Evolutionary conservation across 2,888 invertebrate genomes (phyloP).

Genomic region (Stenichneumon culpator): DNA sequence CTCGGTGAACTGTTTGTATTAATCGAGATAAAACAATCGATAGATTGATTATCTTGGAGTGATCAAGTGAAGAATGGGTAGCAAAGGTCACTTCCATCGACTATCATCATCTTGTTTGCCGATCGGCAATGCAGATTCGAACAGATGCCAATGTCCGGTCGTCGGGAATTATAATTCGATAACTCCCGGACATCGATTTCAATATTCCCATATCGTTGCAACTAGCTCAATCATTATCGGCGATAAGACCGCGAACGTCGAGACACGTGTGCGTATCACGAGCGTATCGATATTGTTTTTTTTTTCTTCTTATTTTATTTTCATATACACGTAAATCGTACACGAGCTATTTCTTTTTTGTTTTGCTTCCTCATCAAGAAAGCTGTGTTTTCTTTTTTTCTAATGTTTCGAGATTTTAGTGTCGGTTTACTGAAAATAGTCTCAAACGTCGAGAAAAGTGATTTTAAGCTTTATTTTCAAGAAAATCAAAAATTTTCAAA

Average conservation of each 20-base stretch:
- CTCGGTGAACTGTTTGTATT: neutral
- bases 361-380: too few relatives aligned
- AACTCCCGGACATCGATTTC: neutral
- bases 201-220: neutral
- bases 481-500: neutral
- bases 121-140: conserved; percentile 2
- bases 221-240: conserved; percentile 2
- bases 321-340: conserved; percentile 20
- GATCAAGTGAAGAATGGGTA: neutral
- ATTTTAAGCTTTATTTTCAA: too few relatives aligned
- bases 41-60: neutral
- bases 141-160: neutral
- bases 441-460: too few relatives aligned
- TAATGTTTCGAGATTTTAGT: too few relatives aligned
- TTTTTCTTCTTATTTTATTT: neutral
- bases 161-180: neutral
- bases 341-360: too few relatives aligned
- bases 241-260: neutral
- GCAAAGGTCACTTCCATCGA: neutral
- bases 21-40: neutral
- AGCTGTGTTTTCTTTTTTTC: too few relatives aligned
- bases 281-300: neutral
- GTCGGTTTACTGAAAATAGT: too few relatives aligned
- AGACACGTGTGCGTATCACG: neutral
- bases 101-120: neutral